Evolutionary conservation across 2,113 vertebrate genomes (phyloP), one percentile per base, ranked within the genome.

Genomic region (Melanerpes aurifrons): DNA sequence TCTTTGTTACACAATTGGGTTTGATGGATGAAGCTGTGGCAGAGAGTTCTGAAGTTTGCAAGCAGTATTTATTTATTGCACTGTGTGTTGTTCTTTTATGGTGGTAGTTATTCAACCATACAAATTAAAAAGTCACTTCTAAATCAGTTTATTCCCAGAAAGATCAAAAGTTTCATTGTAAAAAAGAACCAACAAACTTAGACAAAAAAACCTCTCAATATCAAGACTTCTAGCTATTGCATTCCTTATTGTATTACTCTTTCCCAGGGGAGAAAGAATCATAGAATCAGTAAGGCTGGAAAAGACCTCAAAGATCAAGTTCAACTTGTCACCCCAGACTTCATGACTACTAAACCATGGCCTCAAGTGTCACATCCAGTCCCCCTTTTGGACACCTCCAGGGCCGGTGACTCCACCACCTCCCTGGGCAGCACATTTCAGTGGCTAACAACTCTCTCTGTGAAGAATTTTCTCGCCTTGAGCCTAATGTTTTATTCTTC

Each of bases 61-160:
- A 73, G 77, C 1, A 1, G 4, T 53, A 5, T 86, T 88, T 93
- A 67, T 80, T 90, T 88, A 75, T 90, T 93, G 28, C 53, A 21
- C n/a, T 81, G 13, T 56, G 0, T 66, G 58, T 78, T 66, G 58
- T 78, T 85, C 71, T 85, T 69, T 84, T 82, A 18, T 57, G 64
- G 43, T 63, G 40, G 62, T 31, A 59, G 72, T 82, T 94, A 64
- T 43, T 92, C 82, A 88, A 2, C 25, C 1, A 0, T 10, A 54
- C 45, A 86, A 87, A 93, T 91, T 73, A 68, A 77, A 87, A 94
- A 93, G 48, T 69, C 25, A 25, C 66, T 93, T 84, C 67, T 84
- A 59, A 92, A 64, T 75, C 82, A 88, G 3, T 37, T 69, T 78
- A 40, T 75, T 89, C 40, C 28, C 53, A 53, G 76, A 92, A 90